Base-by-base conservation (phyloP, 2,888 invertebrate species). In the Pantelozetes paolii region DNA sequence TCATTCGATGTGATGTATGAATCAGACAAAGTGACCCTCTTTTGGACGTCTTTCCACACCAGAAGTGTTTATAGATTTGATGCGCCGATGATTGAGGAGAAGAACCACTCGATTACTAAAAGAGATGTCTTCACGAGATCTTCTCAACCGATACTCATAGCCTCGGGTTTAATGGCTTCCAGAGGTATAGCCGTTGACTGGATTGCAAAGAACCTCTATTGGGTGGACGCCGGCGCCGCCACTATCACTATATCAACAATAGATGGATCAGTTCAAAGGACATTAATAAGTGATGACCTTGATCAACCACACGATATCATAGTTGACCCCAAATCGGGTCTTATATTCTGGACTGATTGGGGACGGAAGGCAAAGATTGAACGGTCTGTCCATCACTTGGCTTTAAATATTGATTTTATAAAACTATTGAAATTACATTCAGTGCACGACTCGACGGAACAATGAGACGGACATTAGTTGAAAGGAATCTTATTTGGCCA, bases 141-240 rank as follows among this genome's bases (percentile, higher is more conserved):
- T 23, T 57, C 57, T 5, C 57, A 73, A 30, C 73, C 73, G 23
- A 45, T 73, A 13, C 40, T 23, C 5, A 32, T 73, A 32, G 75
- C 82, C 15, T 84, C 83, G 15, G 85, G 85, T 72, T 82, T 87
- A 69, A 85, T 86, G 73, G 86, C 87, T 77, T 89, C 91, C 0
- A 87, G 90, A 80, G 94, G 93, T 26, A 84, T 94, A 79, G 92
- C 93, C 26, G 86, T 88, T 71, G 91, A 92, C 83, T 90, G 90
- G 89, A 83, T 90, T 48, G 88, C 89, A 23, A 89, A 87, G 86
- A 91, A 91, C 83, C 85, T 94, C 80, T 93, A 92, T 84, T 94
- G 94, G 92, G 88, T 90, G 75, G 92, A 93, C 84, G 88, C 89
- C 15, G 92, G 91, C 75, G 86, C 90, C 36, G 87, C 88, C 78